phyloP scores from a whole-genome alignment of 2,113 vertebrate species.

The Rhea pennata region DNA sequence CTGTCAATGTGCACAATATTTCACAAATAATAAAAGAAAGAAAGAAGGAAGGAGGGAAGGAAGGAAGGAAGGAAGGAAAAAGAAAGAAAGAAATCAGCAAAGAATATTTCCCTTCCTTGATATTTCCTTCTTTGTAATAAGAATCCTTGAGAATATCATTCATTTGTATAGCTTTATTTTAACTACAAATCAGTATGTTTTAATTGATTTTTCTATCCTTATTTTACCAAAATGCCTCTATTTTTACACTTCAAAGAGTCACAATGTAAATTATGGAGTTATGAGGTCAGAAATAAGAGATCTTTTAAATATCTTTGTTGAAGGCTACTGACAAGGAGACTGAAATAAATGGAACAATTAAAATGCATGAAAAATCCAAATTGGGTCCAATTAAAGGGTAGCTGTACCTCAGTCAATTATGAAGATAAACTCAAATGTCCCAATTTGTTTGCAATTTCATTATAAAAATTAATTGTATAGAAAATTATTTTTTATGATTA shows the following conservation, averaged over 20 bases:
- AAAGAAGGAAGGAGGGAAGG: background rate
- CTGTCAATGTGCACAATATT: background rate
- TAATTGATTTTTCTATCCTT: constrained; percentile 11
- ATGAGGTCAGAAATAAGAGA: background rate
- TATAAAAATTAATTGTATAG: background rate
- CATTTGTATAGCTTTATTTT: constrained; percentile 12
- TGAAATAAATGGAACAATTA: background rate
- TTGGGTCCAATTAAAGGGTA: background rate
- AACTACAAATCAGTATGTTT: constrained; percentile 23
- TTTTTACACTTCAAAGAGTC: background rate
- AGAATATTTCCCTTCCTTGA: background rate
- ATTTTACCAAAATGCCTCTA: background rate
- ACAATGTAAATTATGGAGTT: background rate
- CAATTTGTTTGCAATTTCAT: background rate
- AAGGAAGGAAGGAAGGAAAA: background rate
- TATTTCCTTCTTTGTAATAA: constrained; percentile 3
- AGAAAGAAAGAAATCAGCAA: background rate
- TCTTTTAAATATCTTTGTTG: background rate
- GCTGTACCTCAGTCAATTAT: background rate
- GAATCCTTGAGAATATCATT: background rate
- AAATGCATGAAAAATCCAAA: background rate
- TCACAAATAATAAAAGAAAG: background rate
- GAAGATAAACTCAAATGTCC: background rate
- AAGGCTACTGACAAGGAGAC: background rate
- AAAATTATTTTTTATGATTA: background rate